phyloP scores from a whole-genome alignment of 2,797 vertebrate genomes.

The Gymnothorax javanicus region DNA sequence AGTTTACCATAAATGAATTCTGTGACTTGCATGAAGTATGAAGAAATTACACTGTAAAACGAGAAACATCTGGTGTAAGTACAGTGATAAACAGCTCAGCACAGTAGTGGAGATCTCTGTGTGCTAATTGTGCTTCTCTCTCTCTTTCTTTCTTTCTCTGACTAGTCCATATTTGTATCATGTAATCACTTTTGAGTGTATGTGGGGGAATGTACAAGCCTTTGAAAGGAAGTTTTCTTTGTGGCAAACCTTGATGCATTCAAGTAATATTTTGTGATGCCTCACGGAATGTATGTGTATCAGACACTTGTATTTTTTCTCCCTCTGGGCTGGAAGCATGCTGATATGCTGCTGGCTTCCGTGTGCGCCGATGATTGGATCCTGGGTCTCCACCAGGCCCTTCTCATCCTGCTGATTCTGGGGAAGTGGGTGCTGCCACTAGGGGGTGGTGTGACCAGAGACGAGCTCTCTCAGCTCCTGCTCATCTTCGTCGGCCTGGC shows the following conservation, averaged over 20 bases:
- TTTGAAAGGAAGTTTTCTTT: background rate
- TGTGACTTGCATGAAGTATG: background rate
- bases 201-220: too few species aligned
- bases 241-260: background rate
- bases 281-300: background rate
- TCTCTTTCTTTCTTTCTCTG: background rate
- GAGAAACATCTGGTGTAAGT: background rate
- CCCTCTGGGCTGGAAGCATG: background rate
- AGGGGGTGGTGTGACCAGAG: constrained; percentile 82
- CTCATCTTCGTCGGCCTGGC: constrained; percentile 92
- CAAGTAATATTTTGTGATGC: background rate
- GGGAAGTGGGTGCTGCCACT: constrained; percentile 93
- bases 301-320: background rate
- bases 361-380: constrained; percentile 86
- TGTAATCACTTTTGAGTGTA: too few species aligned
- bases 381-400: constrained; percentile 85
- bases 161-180: too few species aligned
- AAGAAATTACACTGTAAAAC: background rate
- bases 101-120: background rate
- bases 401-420: constrained; percentile 86
- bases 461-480: constrained; percentile 89
- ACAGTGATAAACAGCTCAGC: background rate
- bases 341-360: background rate
- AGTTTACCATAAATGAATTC: background rate
- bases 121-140: background rate